These are phyloP conservation scores for Protomyctophum bolini DNA, from an alignment of 2,113 vertebrate genomes.

Conservation along the genomic window DNA sequence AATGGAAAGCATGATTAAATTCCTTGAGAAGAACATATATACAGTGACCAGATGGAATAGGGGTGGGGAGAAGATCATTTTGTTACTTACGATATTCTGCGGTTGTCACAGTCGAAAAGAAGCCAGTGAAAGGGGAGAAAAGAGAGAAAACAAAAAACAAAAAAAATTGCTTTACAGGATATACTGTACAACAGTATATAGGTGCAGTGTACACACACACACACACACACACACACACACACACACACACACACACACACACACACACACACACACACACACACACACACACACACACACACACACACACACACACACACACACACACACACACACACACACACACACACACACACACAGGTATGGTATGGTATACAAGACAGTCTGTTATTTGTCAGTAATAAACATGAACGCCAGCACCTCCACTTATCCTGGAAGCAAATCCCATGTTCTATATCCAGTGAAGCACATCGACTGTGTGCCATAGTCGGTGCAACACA, in stretches of 20 bases:
- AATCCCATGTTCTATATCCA: not conserved
- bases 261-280: not conserved
- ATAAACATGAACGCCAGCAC: too few species aligned
- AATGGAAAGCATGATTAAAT: conserved; percentile 18
- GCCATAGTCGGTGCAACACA: not conserved
- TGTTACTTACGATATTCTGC: conserved; percentile 92
- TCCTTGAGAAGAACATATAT: conserved; percentile 22
- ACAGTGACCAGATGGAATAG: not conserved
- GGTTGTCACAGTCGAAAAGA: conserved; percentile 43
- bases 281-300: not conserved
- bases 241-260: not conserved
- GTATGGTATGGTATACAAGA: not conserved
- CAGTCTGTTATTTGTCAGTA: too few species aligned
- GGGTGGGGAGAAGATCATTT: conserved; percentile 31
- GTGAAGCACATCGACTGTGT: not conserved
- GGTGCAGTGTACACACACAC: not conserved
- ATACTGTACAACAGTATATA: not conserved
- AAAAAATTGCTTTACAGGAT: too few species aligned
- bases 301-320: not conserved
- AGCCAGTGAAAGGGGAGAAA: conserved; percentile 32
- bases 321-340: not conserved
- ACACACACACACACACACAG: not conserved
- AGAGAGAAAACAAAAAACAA: conserved; percentile 24
- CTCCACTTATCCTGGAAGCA: too few species aligned
- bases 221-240: not conserved